These are phyloP conservation scores for Limnephilus rhombicus DNA, from an alignment of 2,888 invertebrate species.

Conservation along the genomic window DNA sequence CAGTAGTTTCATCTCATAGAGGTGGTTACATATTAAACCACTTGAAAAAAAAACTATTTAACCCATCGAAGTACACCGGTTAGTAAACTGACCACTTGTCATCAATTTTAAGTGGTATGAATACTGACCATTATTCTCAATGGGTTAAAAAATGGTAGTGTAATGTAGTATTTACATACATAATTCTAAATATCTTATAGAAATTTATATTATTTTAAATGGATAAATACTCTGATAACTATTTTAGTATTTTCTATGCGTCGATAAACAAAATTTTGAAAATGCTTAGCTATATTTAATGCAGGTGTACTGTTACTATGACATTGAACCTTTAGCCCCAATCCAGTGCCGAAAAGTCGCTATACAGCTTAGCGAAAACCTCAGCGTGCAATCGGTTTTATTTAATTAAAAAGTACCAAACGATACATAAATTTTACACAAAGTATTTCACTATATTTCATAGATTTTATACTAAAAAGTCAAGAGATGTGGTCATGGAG, in stretches of 20 bases:
- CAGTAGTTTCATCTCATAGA: not conserved
- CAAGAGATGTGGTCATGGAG: not conserved
- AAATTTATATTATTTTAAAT: not conserved
- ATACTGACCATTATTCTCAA: not conserved
- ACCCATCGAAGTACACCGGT: not conserved
- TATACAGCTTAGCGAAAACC: not conserved
- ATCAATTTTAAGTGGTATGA: no score
- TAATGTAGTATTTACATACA: not conserved
- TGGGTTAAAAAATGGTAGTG: not conserved
- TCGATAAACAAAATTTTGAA: not conserved
- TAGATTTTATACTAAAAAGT: not conserved
- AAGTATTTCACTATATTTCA: not conserved
- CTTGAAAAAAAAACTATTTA: not conserved
- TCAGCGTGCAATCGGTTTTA: not conserved
- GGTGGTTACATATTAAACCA: not conserved
- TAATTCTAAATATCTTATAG: not conserved
- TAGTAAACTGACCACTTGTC: not conserved
- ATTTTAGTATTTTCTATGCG: not conserved
- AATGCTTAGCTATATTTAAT: not conserved
- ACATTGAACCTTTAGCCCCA: not conserved
- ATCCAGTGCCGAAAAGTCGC: not conserved
- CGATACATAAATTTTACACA: not conserved
- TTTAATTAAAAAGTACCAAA: not conserved
- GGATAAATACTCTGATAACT: not conserved
- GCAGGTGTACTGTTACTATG: not conserved